Evolutionary conservation across 2,888 invertebrate species (phyloP), one percentile per base, ranked within the genome.

Genomic region (Eilema griseolum): DNA sequence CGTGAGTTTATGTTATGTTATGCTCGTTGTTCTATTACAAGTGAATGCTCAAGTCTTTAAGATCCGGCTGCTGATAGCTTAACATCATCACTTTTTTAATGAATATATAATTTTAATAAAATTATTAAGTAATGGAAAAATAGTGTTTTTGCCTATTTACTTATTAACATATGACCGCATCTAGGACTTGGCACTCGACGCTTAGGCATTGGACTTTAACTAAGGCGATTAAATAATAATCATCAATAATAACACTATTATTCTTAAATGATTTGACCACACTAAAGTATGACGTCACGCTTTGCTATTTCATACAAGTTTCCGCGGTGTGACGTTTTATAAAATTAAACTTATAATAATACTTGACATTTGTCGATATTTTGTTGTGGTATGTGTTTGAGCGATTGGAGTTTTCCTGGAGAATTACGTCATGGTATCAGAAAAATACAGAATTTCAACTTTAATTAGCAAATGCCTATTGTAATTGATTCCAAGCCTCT

Each of bases 231-330:
- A 52, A 52, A 52, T 52, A 20, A 46, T 7, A 46, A 52, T 52
- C 52, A 52, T 10, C n/a, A 52, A n/a, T 52, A 7, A 10, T n/a
- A 52, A n/a, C 52, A 52, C 20, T n/a, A 52, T 52, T 52, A 52
- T 10, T n/a, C n/a, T n/a, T 52, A 52, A 52, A 52, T 52, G 52
- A 52, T 52, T 52, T 52, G 52, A 52, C 52, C n/a, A 52, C n/a
- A 52, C 20, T 52, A n/a, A n/a, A 16, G 8, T 20, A 46, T n/a
- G n/a, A 52, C 52, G 52, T 52, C 52, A 52, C n/a, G n/a, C n/a
- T n/a, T 4, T 4, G 5, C 52, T 52, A 52, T 52, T 2, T 8
- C 52, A 52, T 52, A 52, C 1, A n/a, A 52, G 52, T n/a, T n/a
- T n/a, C 20, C 46, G 52, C 52, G 20, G 1, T n/a, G 46, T 37